Base-by-base conservation (phyloP, 2,888 invertebrate genomes). In the Chorisops tibialis region DNA sequence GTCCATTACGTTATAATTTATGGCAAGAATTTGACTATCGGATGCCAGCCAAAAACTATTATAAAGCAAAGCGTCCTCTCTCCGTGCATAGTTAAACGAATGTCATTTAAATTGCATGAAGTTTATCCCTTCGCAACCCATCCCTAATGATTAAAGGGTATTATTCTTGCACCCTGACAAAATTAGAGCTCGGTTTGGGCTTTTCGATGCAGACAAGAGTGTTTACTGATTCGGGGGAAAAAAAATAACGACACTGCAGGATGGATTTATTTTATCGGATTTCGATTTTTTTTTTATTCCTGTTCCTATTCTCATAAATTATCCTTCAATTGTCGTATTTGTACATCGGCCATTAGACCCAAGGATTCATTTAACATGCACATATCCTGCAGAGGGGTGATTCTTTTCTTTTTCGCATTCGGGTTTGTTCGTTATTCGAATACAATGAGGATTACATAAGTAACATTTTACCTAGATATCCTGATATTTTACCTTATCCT, bases 281-380 rank as follows among this genome's bases (percentile, higher is more conserved):
- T 54, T 54, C n/a, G n/a, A 22, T 22, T 14, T 50, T 5, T 21
- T 21, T 47, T 47, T 21, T 21, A 19, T 41, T 41, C n/a, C n/a
- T n/a, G n/a, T n/a, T n/a, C n/a, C n/a, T n/a, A 24, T 39, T 39
- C 52, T 41, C 52, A 54, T 54, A 54, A 54, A 54, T 54, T 54
- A 54, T 54, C 52, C 52, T 54, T 54, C 52, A 54, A 54, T 54
- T 54, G 52, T 54, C 24, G 18, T 54, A 41, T 54, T 54, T 54
- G 19, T 54, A 54, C 52, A 54, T 54, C 52, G 35, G 21, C 49
- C 49, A 50, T 50, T 50, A 50, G 35, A 56, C 43, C 16, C 56
- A 43, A 43, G 56, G 56, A 56, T 45, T 45, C 43, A 56, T 56
- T 56, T 56, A 56, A 56, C 56, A 45, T 56, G 45, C 43, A 43